Conservation (phyloP, 1,140 invertebrate species). For the Drosophila ercepeae region DNA sequence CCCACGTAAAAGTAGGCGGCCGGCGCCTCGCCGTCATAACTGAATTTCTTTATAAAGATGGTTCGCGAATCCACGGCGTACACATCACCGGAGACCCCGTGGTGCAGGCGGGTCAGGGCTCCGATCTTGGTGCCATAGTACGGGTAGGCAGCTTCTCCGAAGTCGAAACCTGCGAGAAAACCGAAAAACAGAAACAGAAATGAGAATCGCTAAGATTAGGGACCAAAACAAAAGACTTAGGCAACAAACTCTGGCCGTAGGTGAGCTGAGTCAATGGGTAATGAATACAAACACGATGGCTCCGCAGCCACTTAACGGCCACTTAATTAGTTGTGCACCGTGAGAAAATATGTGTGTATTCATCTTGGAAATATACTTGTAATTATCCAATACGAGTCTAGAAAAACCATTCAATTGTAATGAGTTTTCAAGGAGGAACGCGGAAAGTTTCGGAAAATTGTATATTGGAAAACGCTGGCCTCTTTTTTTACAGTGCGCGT, state of each 20-base stretch:
- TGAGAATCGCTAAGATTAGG: conserved; percentile 24
- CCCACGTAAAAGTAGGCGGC: conserved; percentile 95
- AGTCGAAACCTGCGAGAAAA: conserved; percentile 40
- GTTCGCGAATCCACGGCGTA: conserved; percentile 94
- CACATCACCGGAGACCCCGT: conserved; percentile 93
- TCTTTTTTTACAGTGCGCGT: not conserved
- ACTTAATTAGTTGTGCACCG: conserved; percentile 51
- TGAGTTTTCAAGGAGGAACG: too few relatives aligned
- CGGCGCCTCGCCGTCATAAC: conserved; percentile 94
- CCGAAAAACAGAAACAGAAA: conserved; percentile 18
- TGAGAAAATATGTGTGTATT: not conserved
- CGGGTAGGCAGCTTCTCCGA: conserved; percentile 74
- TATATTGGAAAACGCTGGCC: too few relatives aligned
- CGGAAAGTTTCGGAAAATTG: too few relatives aligned
- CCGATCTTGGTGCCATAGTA: conserved; percentile 93
- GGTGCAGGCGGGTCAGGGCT: conserved; percentile 90
- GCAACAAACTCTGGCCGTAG: conserved; percentile 77
- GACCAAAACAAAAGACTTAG: conserved; percentile 77
- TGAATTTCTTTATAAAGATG: conserved; percentile 93
- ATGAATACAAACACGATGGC: conserved; percentile 18
- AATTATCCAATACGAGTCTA: too few relatives aligned
- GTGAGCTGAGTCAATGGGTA: conserved; percentile 35
- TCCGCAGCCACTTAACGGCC: conserved; percentile 36
- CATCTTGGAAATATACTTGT: too few relatives aligned
- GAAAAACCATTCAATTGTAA: too few relatives aligned